A percentile compares a stretch with the other conserved stretches of the same genome.
Evolutionary conservation across 1,140 invertebrate species (phyloP).

Genomic region (Rhizoglyphus robini): DNA sequence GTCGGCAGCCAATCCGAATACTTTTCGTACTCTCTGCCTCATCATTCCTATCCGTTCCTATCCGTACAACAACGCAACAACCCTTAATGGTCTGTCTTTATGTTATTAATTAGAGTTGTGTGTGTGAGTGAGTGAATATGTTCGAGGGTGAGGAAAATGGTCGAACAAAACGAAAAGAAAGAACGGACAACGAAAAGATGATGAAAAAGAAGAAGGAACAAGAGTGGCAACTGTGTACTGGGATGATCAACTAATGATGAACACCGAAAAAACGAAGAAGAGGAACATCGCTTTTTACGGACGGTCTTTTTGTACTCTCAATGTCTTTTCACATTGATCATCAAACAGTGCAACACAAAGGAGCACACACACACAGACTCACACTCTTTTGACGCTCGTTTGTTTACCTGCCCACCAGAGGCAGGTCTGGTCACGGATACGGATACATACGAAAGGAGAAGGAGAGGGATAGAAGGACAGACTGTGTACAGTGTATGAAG

Average conservation of each 20-base stretch:
- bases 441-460: neutral
- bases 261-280: neutral
- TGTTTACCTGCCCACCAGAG: neutral
- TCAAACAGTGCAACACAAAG: no score
- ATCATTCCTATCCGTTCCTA: no score
- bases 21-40: no score
- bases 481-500: neutral
- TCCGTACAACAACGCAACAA: neutral
- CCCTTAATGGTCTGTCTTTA: neutral
- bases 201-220: neutral
- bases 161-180: no score
- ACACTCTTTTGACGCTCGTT: no score
- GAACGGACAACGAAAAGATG: neutral
- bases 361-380: no score
- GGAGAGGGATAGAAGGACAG: neutral
- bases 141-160: neutral
- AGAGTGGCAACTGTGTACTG: no score
- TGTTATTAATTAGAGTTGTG: neutral
- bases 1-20: no score
- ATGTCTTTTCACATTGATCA: neutral
- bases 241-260: no score
- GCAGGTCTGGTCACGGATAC: constrained; percentile 13
- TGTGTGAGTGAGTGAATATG: neutral
- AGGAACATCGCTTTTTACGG: neutral
- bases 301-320: neutral